Conservation (phyloP, 2,113 vertebrate genomes). For the Amblyornis subalaris region DNA sequence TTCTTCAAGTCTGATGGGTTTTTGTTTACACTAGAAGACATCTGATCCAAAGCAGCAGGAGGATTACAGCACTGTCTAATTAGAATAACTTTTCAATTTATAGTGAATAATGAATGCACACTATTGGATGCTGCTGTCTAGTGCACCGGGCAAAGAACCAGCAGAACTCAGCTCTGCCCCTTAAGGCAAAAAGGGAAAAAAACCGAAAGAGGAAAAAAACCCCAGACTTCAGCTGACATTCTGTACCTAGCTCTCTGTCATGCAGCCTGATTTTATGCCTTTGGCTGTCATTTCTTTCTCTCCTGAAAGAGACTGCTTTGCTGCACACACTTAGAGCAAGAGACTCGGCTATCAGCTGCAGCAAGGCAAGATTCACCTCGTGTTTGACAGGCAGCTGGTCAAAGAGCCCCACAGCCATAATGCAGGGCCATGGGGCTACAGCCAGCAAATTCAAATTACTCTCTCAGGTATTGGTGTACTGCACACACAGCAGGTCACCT, state of each 20-base stretch:
- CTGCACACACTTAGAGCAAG: neutral
- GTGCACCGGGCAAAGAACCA: neutral
- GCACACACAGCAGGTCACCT: neutral
- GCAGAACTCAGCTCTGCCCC: neutral
- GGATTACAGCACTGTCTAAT: constrained; percentile 34
- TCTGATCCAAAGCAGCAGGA: constrained; percentile 29
- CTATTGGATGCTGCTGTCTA: neutral
- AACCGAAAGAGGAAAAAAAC: rapidly evolving
- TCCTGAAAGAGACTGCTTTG: neutral
- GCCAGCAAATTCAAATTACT: neutral
- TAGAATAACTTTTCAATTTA: constrained; percentile 38
- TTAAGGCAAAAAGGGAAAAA: neutral
- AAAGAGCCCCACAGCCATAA: neutral
- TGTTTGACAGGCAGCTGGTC: neutral
- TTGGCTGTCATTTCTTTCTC: neutral
- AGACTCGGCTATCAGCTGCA: neutral
- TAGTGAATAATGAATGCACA: neutral
- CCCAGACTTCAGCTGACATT: neutral
- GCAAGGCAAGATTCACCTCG: neutral
- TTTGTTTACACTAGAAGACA: constrained; percentile 31
- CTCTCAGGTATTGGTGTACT: neutral
- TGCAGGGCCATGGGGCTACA: neutral
- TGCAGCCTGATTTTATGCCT: neutral
- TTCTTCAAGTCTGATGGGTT: constrained; percentile 8
- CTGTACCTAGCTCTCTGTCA: neutral